Conservation (phyloP, 2,888 invertebrate genomes). For the Argyra leucocephala region DNA sequence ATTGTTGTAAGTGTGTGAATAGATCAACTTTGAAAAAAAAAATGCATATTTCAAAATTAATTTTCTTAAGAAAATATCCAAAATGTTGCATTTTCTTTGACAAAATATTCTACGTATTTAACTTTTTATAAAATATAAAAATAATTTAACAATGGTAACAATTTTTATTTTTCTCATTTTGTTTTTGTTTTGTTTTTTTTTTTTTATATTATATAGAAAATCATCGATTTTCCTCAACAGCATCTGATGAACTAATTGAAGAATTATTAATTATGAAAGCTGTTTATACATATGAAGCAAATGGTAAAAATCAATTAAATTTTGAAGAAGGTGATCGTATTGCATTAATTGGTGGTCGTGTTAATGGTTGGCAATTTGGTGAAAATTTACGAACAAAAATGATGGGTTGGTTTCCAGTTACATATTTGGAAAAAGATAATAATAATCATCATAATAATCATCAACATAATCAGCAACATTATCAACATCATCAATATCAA, state of each 20-base stretch:
- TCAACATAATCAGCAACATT: conserved; percentile 17
- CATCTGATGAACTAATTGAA: conserved; percentile 40
- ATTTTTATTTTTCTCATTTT: too few relatives aligned
- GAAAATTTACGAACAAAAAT: conserved; percentile 85
- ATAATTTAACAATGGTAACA: background rate
- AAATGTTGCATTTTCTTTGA: too few relatives aligned
- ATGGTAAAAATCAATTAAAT: conserved; percentile 82
- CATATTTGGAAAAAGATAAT: conserved; percentile 79
- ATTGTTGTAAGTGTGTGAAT: too few relatives aligned
- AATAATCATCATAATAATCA: conserved; percentile 27
- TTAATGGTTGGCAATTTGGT: conserved; percentile 96
- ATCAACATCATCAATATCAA: conserved; percentile 24
- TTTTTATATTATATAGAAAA: conserved; percentile 14
- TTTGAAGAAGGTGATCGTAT: conserved; percentile 86
- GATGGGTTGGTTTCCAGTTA: conserved; percentile 90
- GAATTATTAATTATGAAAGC: conserved; percentile 74
- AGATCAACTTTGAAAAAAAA: too few relatives aligned
- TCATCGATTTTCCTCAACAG: conserved; percentile 13
- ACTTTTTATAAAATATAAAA: background rate
- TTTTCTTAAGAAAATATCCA: too few relatives aligned
- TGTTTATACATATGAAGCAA: conserved; percentile 79
- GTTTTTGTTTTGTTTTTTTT: background rate
- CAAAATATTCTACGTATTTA: too few relatives aligned
- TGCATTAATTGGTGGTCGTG: conserved; percentile 77
- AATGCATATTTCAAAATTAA: too few relatives aligned